Conservation (phyloP, 1,140 invertebrate genomes). For the Nymphalis io region DNA sequence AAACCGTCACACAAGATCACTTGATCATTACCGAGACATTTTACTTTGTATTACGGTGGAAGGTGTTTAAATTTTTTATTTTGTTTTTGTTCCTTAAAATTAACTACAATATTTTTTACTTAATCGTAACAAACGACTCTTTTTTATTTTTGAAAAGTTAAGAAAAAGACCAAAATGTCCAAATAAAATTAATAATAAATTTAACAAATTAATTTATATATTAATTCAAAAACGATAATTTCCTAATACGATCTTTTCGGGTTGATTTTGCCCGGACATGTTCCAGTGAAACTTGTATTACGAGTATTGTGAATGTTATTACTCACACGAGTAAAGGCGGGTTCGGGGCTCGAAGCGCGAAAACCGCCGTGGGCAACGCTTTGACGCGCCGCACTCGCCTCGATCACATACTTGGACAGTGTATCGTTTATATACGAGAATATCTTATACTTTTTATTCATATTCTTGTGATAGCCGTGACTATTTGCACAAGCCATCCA, state of each 20-base stretch:
- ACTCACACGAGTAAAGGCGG: conserved; percentile 10
- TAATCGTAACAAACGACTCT: too few species aligned
- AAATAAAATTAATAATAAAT: too few species aligned
- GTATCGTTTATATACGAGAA: conserved; percentile 1
- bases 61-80: conserved; percentile 33
- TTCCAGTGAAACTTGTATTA: conserved; percentile 18
- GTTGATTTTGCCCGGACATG: background rate
- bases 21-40: conserved; percentile 39
- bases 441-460: conserved; percentile 5
- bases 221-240: background rate
- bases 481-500: background rate
- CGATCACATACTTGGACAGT: conserved; percentile 13
- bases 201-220: background rate
- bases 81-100: background rate
- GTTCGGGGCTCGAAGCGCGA: conserved; percentile 33
- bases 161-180: too few species aligned
- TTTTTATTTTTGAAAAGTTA: too few species aligned
- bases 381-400: conserved; percentile 32
- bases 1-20: conserved; percentile 44
- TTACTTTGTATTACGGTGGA: conserved; percentile 23
- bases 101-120: background rate
- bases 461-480: background rate
- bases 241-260: background rate
- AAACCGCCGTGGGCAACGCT: conserved; percentile 34
- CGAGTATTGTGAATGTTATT: conserved; percentile 19